These are phyloP conservation scores for Bhutanitis thaidina DNA, from an alignment of 2,888 invertebrate species.

Conservation along the genomic window DNA sequence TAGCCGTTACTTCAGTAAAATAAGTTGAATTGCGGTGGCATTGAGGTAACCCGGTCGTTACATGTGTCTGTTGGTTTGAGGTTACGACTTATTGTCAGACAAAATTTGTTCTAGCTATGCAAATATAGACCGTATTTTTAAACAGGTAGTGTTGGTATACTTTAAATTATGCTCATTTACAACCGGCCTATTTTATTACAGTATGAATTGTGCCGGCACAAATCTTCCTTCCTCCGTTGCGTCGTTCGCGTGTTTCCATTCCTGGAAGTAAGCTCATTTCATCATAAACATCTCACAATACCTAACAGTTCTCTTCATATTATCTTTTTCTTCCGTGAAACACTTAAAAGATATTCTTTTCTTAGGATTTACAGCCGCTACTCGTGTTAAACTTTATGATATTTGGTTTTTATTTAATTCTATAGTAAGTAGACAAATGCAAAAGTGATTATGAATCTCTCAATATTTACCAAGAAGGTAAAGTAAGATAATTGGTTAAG, in stretches of 20 bases:
- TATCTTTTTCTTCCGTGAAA: conserved; percentile 43
- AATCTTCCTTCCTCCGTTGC: conserved; percentile 16
- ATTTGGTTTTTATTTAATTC: no score
- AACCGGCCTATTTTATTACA: conserved; percentile 4
- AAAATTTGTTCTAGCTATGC: conserved; percentile 16
- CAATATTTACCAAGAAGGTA: no score
- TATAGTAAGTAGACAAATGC: no score
- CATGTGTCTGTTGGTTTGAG: conserved; percentile 41
- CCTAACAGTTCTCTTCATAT: conserved; percentile 30
- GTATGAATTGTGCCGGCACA: background rate
- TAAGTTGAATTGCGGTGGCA: conserved; percentile 43
- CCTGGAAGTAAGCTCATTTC: conserved; percentile 20
- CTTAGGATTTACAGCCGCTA: conserved; percentile 52
- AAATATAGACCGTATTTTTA: conserved; percentile 16
- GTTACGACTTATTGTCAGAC: conserved; percentile 35
- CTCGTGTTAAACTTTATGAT: conserved; percentile 41
- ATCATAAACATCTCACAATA: conserved; percentile 20
- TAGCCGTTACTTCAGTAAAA: conserved; percentile 41
- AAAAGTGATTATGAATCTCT: no score
- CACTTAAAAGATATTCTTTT: conserved; percentile 40
- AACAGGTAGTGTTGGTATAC: background rate
- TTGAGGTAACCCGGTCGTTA: conserved; percentile 54
- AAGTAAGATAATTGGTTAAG: no score
- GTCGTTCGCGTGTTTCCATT: conserved; percentile 23
- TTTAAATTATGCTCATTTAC: conserved; percentile 4